These are phyloP conservation scores for Rhinophrynus dorsalis DNA, from an alignment of 2,797 vertebrate genomes.

Conservation along the genomic window DNA sequence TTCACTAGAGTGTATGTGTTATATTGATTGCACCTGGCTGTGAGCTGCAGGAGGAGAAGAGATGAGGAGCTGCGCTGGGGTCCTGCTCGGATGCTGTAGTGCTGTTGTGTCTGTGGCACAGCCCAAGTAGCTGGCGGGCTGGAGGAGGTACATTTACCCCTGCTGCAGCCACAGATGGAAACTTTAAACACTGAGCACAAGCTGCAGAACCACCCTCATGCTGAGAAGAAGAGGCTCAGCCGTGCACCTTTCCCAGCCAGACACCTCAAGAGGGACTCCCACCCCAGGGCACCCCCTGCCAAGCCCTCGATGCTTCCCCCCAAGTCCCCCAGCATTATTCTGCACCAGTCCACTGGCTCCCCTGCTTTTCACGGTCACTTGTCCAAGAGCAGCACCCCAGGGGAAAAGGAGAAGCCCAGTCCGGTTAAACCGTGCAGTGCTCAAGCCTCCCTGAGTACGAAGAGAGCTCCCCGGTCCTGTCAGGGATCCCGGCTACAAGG, in stretches of 20 bases:
- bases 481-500: conserved; percentile 64
- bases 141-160: background rate
- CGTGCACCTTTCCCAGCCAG: conserved; percentile 89
- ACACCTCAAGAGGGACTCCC: conserved; percentile 84
- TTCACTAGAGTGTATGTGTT: too few relatives aligned
- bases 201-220: conserved; percentile 60
- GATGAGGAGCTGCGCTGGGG: conserved; percentile 18
- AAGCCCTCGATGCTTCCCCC: conserved; percentile 69
- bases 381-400: conserved; percentile 71
- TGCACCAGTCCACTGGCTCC: conserved; percentile 65
- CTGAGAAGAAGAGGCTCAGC: conserved; percentile 83
- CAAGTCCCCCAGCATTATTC: conserved; percentile 76
- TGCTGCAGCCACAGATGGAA: conserved; percentile 24
- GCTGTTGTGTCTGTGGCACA: conserved; percentile 14
- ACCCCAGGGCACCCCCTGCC: conserved; percentile 59
- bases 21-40: background rate
- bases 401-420: conserved; percentile 74
- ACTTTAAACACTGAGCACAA: conserved; percentile 65
- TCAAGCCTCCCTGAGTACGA: conserved; percentile 56
- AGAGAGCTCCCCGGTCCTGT: conserved; percentile 54
- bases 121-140: conserved; percentile 27
- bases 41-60: conserved; percentile 49
- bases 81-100: conserved; percentile 1
- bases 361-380: conserved; percentile 70
- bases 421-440: conserved; percentile 50